Percentiles rank a stretch among this genome's conserved stretches.
These are phyloP conservation scores for Xanthorhoe spadicearia DNA, from an alignment of 2,888 invertebrate genomes.

Conservation along the genomic window DNA sequence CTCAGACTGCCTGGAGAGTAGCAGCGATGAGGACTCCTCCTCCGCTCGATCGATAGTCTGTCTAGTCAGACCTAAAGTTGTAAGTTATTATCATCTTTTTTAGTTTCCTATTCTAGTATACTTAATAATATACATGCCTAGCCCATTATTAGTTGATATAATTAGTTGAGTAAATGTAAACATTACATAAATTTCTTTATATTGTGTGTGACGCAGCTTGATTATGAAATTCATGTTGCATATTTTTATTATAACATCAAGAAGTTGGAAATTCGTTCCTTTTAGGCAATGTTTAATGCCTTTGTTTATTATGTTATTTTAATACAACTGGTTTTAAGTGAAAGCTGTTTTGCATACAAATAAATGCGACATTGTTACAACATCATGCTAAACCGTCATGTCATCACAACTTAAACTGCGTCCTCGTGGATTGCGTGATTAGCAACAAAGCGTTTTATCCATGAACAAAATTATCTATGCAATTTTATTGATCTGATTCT, in stretches of 20 bases:
- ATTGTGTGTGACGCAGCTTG: not conserved
- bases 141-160: not conserved
- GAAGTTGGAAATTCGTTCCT: not conserved
- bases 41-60: constrained; percentile 77
- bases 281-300: constrained; percentile 17
- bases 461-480: constrained; percentile 9
- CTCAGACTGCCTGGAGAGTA: constrained; percentile 79
- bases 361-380: constrained; percentile 45
- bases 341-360: constrained; percentile 52
- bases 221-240: not conserved
- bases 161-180: too few relatives aligned
- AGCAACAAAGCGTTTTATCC: not conserved
- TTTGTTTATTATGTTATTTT: constrained; percentile 18
- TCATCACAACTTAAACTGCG: constrained; percentile 22
- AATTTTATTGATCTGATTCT: constrained; percentile 16
- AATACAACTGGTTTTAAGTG: constrained; percentile 49
- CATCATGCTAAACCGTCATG: constrained; percentile 23
- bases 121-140: not conserved
- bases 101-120: not conserved
- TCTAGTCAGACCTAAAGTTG: constrained; percentile 77
- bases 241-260: not conserved
- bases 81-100: constrained; percentile 55
- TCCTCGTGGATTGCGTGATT: constrained; percentile 16
- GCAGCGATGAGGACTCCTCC: constrained; percentile 73
- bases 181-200: too few relatives aligned